Evolutionary conservation across 2,888 invertebrate species (phyloP).

Genomic region (Clanis bilineata): DNA sequence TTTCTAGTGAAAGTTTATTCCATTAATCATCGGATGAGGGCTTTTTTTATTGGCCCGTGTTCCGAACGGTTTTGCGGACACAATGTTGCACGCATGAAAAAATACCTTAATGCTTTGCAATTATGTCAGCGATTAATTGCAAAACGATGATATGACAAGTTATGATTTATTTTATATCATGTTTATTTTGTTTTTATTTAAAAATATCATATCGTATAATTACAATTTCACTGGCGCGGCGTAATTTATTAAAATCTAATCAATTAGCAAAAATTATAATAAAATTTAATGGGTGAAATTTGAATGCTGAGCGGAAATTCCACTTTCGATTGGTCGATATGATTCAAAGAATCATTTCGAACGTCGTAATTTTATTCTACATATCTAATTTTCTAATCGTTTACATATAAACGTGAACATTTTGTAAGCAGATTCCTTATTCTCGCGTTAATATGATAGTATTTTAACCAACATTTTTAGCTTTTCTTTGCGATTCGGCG

Average conservation of each 20-base stretch:
- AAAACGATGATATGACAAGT: background rate
- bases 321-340: background rate
- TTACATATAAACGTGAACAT: no score
- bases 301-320: background rate
- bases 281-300: conserved; percentile 1
- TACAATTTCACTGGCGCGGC: no score
- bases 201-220: no score
- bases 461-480: no score
- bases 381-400: background rate
- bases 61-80: conserved; percentile 19
- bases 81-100: conserved; percentile 30
- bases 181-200: no score
- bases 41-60: conserved; percentile 50
- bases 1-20: conserved; percentile 69
- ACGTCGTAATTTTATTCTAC: background rate
- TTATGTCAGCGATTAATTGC: background rate
- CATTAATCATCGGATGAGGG: conserved; percentile 53
- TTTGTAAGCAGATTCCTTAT: no score
- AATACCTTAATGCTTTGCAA: background rate
- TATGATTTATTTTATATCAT: no score
- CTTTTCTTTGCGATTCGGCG: no score
- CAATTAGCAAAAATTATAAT: background rate
- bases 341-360: background rate
- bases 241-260: background rate
- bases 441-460: no score